Base-by-base conservation (phyloP, 2,797 vertebrate genomes). In the Sebastes nivosus region DNA sequence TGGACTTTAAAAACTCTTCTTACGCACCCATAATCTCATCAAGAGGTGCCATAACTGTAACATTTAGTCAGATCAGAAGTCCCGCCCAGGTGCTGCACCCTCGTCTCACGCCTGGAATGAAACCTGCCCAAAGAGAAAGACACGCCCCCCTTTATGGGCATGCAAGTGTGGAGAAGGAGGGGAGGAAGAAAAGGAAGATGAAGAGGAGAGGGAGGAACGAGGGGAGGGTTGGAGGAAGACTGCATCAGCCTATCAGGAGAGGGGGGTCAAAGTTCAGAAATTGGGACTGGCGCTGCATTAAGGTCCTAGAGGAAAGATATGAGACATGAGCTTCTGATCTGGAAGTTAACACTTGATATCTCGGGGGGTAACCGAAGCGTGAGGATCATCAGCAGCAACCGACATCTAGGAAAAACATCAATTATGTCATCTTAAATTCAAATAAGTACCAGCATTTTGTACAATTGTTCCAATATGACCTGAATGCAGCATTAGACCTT, bases 41-140 rank as follows among this genome's bases (percentile, higher is more conserved):
- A 8, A 67, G 52, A 74, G 38, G 30, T 58, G 50, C 58, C 73
- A 30, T 58, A 20, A 73, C 65, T 30, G 25, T 63, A 73, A 75
- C 27, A 65, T 71, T 76, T 71, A 24, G 60, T 77, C 68, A 60
- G 61, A 68, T 88, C 65, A 89, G 85, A 89, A 81, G 59, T 79
- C 70, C 76, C 50, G 4, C 66, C 90, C 82, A 84, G 73, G 61
- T 80, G 80, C 75, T 86, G 84, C 91, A 88, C 84, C 82, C 32
- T 46, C 13, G n/a, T 82, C 60, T 74, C 29, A 69, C 4, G 34
- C 67, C 82, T 84, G 86, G 73, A 78, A 66, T 73, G 32, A 82
- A 71, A 87, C 84, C 85, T 90, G 89, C 90, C 90, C 88, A 91
- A 91, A 72, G 85, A 85, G 84, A 84, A 88, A 77, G 84, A 83